Conservation (phyloP, 2,888 invertebrate genomes). For the Acrobasis consociella region DNA sequence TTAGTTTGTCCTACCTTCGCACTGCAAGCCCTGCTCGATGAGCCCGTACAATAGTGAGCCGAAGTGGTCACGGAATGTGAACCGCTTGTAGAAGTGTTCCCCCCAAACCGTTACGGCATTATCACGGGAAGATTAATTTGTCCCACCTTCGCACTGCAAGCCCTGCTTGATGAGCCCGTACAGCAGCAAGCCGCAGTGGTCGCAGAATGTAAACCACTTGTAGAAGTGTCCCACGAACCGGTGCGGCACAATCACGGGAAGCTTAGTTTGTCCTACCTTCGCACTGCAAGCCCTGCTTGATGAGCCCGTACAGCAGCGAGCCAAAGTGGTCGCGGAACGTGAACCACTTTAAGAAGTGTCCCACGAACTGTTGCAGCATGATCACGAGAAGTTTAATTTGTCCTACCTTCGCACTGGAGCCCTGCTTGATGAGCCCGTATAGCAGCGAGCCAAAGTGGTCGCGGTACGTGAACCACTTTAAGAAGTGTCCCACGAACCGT, state of each 20-base stretch:
- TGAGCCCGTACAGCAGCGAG: conserved; percentile 97
- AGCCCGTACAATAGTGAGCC: conserved; percentile 98
- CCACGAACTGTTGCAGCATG: conserved; percentile 97
- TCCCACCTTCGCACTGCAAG: conserved; percentile 94
- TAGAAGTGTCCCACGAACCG: conserved; percentile 97
- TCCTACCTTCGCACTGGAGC: conserved; percentile 95
- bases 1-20: conserved; percentile 85
- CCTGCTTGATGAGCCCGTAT: conserved; percentile 97
- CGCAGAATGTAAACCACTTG: conserved; percentile 99
- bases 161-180: conserved; percentile 98
- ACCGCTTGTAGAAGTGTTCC: conserved; percentile 98
- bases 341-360: conserved; percentile 98
- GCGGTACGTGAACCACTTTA: conserved; percentile 99
- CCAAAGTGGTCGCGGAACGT: conserved; percentile 99
- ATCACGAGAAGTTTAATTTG: conserved; percentile 85
- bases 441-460: conserved; percentile 99
- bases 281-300: conserved; percentile 98
- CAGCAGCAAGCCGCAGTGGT: conserved; percentile 98
- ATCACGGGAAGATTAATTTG: too few relatives aligned
- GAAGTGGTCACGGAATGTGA: conserved; percentile 99
- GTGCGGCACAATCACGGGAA: conserved; percentile 96
- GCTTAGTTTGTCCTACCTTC: conserved; percentile 83
- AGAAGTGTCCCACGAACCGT: conserved; percentile 97
- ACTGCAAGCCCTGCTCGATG: conserved; percentile 97
- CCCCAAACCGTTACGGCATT: conserved; percentile 88